Base-by-base conservation (phyloP, 2,113 vertebrate species). In the Clarias gariepinus region DNA sequence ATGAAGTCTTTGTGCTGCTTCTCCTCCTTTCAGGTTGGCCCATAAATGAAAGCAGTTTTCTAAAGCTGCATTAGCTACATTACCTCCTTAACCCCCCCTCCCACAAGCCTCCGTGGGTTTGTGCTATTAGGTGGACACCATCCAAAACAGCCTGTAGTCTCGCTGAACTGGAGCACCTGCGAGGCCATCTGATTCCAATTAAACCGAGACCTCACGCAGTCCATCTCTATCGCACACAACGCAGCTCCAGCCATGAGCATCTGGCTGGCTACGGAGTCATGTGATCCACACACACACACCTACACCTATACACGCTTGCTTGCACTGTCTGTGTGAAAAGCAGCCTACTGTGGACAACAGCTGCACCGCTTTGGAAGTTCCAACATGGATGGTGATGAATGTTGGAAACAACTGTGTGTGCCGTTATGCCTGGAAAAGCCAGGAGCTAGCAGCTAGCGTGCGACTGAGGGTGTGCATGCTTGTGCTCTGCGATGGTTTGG, bases 151-250 rank as follows among this genome's bases (percentile, higher is more conserved):
- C 53, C 81, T 71, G 81, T 86, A 71, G 79, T 82, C 71, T 47
- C 57, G 52, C 80, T 78, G 81, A 69, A 85, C 73, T 83, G 81
- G 55, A 83, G 58, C 89, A 90, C 89, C 81, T 81, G 81, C 18
- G 84, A 88, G 61, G 85, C 81, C 87, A 90, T 88, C 84, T 68
- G 87, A 90, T 90, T 84, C 81, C 76, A 90, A 86, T 86, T 88
- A 90, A 88, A 68, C 68, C 58, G 68, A 77, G 77, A 68, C 83
- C 79, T 87, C 85, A 81, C 80, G 71, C 88, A 87, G 83, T 89
- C 74, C 69, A 53, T 81, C 77, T 86, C n/a, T 57, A 86, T 80
- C 77, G 19, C 77, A 81, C 64, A 81, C 77, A 85, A 57, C 12
- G 77, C 74, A 66, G n/a, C 85, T 69, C 77, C 53, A 69, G 77